Evolutionary conservation across 2,888 invertebrate genomes (phyloP).

Genomic region (Phorcus lineatus): DNA sequence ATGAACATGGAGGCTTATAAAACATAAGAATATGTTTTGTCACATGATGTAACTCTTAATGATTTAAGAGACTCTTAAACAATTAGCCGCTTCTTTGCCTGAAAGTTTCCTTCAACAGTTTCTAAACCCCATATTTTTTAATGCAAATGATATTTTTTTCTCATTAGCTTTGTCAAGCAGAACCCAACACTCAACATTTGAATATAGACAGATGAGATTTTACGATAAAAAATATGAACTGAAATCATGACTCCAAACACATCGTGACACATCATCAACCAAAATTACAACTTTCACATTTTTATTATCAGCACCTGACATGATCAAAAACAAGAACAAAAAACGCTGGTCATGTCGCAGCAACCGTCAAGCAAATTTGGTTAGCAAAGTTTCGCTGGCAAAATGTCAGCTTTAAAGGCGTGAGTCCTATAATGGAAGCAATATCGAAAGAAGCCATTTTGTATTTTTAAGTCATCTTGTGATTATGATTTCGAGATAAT

Average conservation of each 20-base stretch:
- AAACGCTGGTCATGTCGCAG: background rate
- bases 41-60: background rate
- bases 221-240: background rate
- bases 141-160: no score
- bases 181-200: background rate
- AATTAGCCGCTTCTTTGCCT: background rate
- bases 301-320: background rate
- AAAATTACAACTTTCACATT: background rate
- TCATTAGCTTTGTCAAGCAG: no score
- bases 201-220: background rate
- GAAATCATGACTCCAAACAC: no score
- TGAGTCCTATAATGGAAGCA: slow-evolving; percentile 2
- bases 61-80: background rate
- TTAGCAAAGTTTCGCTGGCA: background rate
- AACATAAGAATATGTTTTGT: background rate
- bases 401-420: slow-evolving; percentile 10
- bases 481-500: background rate
- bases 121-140: no score
- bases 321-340: background rate
- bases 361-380: slow-evolving; percentile 13
- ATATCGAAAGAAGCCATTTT: slow-evolving; percentile 14
- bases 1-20: background rate
- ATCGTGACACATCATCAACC: background rate
- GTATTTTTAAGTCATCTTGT: slow-evolving; percentile 7
- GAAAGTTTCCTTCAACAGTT: no score